Evolutionary conservation across 1,140 invertebrate species (phyloP), one percentile per base, ranked within the genome.

Genomic region (Pogonognathellus flavescens): DNA sequence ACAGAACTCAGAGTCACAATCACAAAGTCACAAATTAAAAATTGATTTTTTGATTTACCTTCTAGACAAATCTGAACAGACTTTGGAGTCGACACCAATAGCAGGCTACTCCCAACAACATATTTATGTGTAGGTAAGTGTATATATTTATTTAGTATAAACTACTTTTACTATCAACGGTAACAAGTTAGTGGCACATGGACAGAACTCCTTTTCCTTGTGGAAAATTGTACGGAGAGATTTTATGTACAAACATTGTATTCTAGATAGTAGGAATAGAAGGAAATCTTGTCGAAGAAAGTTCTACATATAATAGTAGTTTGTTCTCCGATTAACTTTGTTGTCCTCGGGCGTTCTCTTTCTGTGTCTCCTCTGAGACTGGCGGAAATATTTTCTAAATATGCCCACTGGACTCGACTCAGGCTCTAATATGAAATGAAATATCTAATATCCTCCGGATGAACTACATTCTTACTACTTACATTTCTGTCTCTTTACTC

Each of bases 391-490:
- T 55, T 66, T 66, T 66, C 8, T 31, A 14, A 11, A 31, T 66
- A 66, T 66, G 31, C 31, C 31, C 31, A 6, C 31, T 66, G 62
- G 22, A 31, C 5, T 1, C 11, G 13, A 66, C 18, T 60, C 5
- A 20, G 5, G 59, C 6, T 60, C 22, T 10, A 60, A 60, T 20
- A 22, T 18, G 59, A 66, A 66, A 66, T 66, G 20, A 66, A 66
- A 66, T 66, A 66, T 66, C 20, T 66, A 66, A 66, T 66, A 66
- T 66, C 62, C 62, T 66, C 20, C 25, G 60, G 25, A 25, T 9
- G 10, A 11, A 25, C 20, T 31, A 25, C 62, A 66, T 66, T 20
- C 22, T 66, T 41, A 41, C 6, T 41, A 6, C 31, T 41, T 14
- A 66, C 25, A 66, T 66, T 66, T 66, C 62, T 66, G 5, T 66